Base-by-base conservation (phyloP, 2,888 invertebrate species). In the Nebria salina region DNA sequence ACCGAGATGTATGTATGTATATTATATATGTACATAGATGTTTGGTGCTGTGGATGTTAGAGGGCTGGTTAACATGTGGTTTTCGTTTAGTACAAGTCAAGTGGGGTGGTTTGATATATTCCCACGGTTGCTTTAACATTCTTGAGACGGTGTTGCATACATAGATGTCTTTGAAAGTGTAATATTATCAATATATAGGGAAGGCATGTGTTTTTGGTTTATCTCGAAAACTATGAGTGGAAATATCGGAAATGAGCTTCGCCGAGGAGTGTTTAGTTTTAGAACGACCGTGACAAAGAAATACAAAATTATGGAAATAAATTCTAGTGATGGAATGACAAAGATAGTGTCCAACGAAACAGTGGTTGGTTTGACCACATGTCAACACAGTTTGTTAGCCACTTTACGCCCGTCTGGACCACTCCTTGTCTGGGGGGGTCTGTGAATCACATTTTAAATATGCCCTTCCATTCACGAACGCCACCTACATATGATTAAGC, bases 401-500 rank as follows among this genome's bases (percentile, higher is more conserved):
- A 54, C 54, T 54, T 54, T 54, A 54, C 54, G 54, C 54, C 54
- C 70, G 70, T 70, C 70, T 70, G 70, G 13, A 34, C 70, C 70
- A 54, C 70, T 70, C 26, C 11, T 13, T 70, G 70, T 70, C 26
- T 70, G n/a, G 15, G 68, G 15, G 68, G 15, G 68, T 70, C 26
- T 70, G 70, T 70, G 70, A 70, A 70, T 70, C 70, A 70, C 70
- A 70, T 70, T 70, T 70, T 15, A 70, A 70, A 70, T 34, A 34
- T 70, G 70, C 79, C 73, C 73, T 68, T n/a, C 78, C 72, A 43
- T 64, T 75, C 75, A 75, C 75, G 54, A 54, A 76, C 83, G 78
- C 84, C 85, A 84, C 85, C 85, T 83, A 85, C 85, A 83, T 83
- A 83, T 84, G 84, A 84, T 85, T 85, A 85, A 85, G 82, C 83